These are phyloP conservation scores for Cantharis nigra DNA, from an alignment of 2,888 invertebrate species.

Conservation along the genomic window DNA sequence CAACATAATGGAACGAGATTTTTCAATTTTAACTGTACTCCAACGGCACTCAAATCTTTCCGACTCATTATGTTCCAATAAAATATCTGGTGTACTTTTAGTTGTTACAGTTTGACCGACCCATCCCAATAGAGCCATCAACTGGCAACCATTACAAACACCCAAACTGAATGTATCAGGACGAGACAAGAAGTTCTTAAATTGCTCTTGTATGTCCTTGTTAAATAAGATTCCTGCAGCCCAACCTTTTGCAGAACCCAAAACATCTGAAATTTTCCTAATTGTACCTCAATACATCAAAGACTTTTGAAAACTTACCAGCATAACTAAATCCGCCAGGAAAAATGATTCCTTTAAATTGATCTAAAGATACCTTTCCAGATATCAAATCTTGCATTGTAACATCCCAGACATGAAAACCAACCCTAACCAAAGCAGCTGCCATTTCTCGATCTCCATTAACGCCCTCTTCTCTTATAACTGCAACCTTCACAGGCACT, in stretches of 20 bases:
- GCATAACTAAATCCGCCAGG: conserved; percentile 99
- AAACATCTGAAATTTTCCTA: conserved; percentile 68
- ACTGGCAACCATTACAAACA: conserved; percentile 97
- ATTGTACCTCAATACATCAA: not conserved
- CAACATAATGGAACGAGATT: conserved; percentile 82
- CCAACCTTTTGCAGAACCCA: conserved; percentile 98
- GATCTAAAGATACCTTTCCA: conserved; percentile 71
- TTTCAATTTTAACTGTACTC: conserved; percentile 61
- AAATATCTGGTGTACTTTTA: conserved; percentile 61
- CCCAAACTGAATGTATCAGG: conserved; percentile 92
- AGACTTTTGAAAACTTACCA: conserved; percentile 59
- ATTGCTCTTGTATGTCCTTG: conserved; percentile 72
- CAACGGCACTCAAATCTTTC: conserved; percentile 82
- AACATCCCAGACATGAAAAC: conserved; percentile 91
- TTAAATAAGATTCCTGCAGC: conserved; percentile 89
- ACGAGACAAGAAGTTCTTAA: conserved; percentile 73
- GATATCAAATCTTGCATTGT: conserved; percentile 89
- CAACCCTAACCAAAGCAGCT: conserved; percentile 82
- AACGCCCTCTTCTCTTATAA: conserved; percentile 93
- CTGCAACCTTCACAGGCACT: conserved; percentile 73
- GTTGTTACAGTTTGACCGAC: conserved; percentile 62
- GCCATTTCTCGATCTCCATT: conserved; percentile 99
- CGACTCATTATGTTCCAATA: conserved; percentile 84
- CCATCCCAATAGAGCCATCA: conserved; percentile 94
- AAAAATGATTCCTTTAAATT: conserved; percentile 88